These are phyloP conservation scores for Ptychadena robeensis DNA, from an alignment of 2,797 vertebrate species.

Conservation along the genomic window DNA sequence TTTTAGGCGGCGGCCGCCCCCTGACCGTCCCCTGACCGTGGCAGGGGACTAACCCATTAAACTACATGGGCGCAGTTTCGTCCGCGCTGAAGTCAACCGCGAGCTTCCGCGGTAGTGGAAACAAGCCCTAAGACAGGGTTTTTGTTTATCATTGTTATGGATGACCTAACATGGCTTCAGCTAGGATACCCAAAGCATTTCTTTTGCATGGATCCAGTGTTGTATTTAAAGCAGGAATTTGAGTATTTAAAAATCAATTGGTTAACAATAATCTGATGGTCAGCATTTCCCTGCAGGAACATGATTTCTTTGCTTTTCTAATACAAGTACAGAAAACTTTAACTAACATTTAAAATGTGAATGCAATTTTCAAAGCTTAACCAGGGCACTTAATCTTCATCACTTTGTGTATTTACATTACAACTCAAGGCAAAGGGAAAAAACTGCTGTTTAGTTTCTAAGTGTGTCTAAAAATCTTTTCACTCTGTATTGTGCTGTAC, in stretches of 20 bases:
- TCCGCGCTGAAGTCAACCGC: too few species aligned
- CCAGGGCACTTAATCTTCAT: conserved; percentile 9
- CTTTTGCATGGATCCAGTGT: too few species aligned
- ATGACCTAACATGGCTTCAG: too few species aligned
- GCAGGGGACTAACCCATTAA: too few species aligned
- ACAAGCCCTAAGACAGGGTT: too few species aligned
- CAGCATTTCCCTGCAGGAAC: not conserved
- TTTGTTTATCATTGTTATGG: too few species aligned
- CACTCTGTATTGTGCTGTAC: conserved; percentile 49
- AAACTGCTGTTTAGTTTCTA: conserved; percentile 5
- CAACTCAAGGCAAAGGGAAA: conserved; percentile 25
- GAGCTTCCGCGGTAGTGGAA: too few species aligned
- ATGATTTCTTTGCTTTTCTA: not conserved
- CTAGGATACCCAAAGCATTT: too few species aligned
- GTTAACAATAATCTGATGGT: not conserved
- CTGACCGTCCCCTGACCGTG: too few species aligned
- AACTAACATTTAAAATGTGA: not conserved
- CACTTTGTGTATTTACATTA: conserved; percentile 45
- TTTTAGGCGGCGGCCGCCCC: too few species aligned
- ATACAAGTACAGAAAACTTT: not conserved
- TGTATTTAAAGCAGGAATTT: not conserved
- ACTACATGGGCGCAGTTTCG: too few species aligned
- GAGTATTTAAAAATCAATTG: not conserved
- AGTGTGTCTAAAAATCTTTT: conserved; percentile 46
- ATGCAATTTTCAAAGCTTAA: conserved; percentile 27